Evolutionary conservation across 2,113 vertebrate species (phyloP).

Genomic region (Etia nguti): DNA sequence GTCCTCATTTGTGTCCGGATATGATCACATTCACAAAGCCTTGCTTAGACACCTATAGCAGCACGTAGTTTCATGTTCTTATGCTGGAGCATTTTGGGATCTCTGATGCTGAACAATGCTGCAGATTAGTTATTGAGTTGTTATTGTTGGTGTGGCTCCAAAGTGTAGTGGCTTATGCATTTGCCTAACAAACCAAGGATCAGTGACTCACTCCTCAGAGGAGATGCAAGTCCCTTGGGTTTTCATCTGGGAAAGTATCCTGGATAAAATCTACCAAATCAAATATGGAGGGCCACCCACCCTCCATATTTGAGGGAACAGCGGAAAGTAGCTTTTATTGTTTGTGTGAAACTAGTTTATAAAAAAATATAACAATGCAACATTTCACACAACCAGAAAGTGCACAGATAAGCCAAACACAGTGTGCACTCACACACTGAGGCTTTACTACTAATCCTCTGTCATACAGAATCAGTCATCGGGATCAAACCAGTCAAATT

Average conservation of each 20-base stretch:
- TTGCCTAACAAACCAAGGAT: neutral
- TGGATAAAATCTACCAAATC: neutral
- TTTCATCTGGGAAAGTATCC: neutral
- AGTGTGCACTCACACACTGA: neutral
- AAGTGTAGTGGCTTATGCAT: neutral
- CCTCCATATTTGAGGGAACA: no score
- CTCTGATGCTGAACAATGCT: neutral
- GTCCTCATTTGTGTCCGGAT: neutral
- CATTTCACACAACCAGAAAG: neutral
- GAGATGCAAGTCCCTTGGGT: neutral
- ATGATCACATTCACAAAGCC: neutral
- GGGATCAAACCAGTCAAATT: neutral
- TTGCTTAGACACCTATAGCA: neutral
- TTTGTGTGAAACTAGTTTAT: neutral
- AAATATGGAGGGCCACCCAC: neutral
- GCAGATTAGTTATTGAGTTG: neutral
- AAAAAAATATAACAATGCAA: neutral
- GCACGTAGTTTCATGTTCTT: neutral
- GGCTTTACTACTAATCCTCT: neutral
- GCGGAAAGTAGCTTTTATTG: neutral
- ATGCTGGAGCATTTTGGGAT: neutral
- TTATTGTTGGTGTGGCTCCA: neutral
- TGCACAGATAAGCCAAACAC: neutral
- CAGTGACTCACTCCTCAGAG: neutral
- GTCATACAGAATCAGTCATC: neutral